Evolutionary conservation across 1,140 invertebrate genomes (phyloP).

Genomic region (Drosophila sproati): DNA sequence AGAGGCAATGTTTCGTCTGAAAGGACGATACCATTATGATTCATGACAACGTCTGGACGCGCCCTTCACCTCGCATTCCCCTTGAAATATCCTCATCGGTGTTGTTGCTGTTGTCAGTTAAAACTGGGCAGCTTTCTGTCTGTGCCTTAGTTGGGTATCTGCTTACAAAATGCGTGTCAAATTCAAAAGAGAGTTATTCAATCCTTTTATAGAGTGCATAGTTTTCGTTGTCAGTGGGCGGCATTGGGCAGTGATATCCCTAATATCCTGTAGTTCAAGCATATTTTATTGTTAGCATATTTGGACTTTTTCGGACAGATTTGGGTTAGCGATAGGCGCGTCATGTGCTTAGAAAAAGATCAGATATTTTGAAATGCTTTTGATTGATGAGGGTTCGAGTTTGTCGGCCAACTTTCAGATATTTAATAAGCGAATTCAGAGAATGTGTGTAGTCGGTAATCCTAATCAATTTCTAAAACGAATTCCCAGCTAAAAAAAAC

Average conservation of each 20-base stretch:
- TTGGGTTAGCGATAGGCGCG: slow-evolving; percentile 44
- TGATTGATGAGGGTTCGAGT: slow-evolving; percentile 58
- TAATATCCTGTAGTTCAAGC: slow-evolving; percentile 41
- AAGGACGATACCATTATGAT: slow-evolving; percentile 68
- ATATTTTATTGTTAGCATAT: slow-evolving; percentile 51
- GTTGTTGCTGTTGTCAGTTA: slow-evolving; percentile 52
- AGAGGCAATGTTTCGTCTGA: slow-evolving; percentile 14
- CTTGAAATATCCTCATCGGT: slow-evolving; percentile 15
- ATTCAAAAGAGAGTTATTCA: slow-evolving; percentile 73
- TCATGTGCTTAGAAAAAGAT: slow-evolving; percentile 2
- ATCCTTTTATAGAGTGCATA: slow-evolving; percentile 71
- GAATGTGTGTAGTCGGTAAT: slow-evolving; percentile 7
- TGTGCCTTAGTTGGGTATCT: slow-evolving; percentile 36
- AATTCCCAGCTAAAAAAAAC: slow-evolving; percentile 14
- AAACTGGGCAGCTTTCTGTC: slow-evolving; percentile 39
- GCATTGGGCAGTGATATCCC: slow-evolving; percentile 46
- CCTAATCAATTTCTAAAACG: background rate
- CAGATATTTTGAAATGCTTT: slow-evolving; percentile 42
- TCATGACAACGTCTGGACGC: slow-evolving; percentile 69
- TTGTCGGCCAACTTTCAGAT: slow-evolving; percentile 20
- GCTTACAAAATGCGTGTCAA: slow-evolving; percentile 74
- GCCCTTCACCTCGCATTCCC: slow-evolving; percentile 1
- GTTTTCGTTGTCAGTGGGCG: slow-evolving; percentile 42
- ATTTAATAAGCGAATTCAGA: slow-evolving; percentile 2
- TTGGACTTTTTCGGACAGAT: slow-evolving; percentile 55